These are phyloP conservation scores for Cliona cf. orientalis DNA, from an alignment of 37 sponge, comb jelly and placozoan species.

Conservation along the genomic window DNA sequence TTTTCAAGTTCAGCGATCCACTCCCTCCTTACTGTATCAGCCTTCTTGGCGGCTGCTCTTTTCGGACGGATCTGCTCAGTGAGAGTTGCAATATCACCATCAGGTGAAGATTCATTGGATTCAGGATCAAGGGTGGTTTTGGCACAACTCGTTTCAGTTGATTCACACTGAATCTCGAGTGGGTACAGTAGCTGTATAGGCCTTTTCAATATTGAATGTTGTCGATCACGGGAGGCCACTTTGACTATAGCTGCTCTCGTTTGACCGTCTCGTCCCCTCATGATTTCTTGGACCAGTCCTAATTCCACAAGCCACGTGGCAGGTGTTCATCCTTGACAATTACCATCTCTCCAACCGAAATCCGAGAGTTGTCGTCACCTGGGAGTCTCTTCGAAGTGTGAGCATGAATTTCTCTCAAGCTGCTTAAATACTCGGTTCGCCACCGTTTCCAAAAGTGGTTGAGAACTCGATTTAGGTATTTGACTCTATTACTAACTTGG, in stretches of 20 bases:
- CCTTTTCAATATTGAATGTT: conserved; percentile 20
- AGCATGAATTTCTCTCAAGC: conserved; percentile 12
- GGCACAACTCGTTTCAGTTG: neutral
- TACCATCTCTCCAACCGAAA: conserved; percentile 33
- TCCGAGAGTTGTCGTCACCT: neutral
- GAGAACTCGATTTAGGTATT: conserved; percentile 14
- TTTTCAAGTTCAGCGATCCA: conserved; percentile 26
- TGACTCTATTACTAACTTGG: neutral
- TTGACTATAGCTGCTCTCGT: neutral
- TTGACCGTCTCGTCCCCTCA: conserved; percentile 14
- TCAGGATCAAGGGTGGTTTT: neutral
- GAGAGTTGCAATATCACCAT: neutral
- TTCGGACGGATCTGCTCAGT: conserved; percentile 1
- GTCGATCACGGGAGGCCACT: conserved; percentile 25
- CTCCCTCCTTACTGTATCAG: neutral
- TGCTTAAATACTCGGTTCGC: conserved; percentile 24
- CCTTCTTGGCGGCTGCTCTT: conserved; percentile 35
- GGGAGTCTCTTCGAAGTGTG: neutral
- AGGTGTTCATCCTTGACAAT: conserved; percentile 11
- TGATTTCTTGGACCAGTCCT: neutral
- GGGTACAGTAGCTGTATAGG: conserved; percentile 48
- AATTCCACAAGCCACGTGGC: conserved; percentile 21
- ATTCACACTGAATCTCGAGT: conserved; percentile 16
- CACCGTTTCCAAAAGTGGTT: conserved; percentile 39
- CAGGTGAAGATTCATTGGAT: neutral